Base-by-base conservation (phyloP, 2,797 vertebrate genomes). In the Sebastes baramenuke region DNA sequence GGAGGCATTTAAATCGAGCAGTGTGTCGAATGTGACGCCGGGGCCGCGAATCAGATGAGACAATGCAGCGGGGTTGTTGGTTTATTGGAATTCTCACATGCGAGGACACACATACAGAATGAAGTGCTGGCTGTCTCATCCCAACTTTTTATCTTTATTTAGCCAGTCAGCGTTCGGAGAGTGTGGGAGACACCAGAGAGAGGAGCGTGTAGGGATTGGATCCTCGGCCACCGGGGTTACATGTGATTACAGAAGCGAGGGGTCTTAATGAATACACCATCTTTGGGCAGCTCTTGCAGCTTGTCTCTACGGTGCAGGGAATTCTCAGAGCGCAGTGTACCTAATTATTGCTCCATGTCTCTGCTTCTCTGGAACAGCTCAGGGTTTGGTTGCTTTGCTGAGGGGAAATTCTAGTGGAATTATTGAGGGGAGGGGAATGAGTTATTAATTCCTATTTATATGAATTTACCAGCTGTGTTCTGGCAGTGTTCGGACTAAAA, bases 241-340 rank as follows among this genome's bases (percentile, higher is more conserved):
- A 72, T 83, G 76, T 81, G 84, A 90, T 88, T 89, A 83, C 80
- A 86, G 68, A 76, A 71, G 83, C 66, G 42, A 62, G 65, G 75
- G 75, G 66, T 84, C 70, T 77, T 91, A 89, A 92, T 90, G 90
- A 92, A 89, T 75, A 85, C 88, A 77, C 77, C 75, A 56, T 83
- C 88, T 86, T 67, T 64, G 85, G 84, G 79, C 88, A 52, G 58
- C 72, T 11, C 75, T 73, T 72, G 16, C 65, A 4, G 79, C 38
- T 72, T 65, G 80, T 89, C 81, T 89, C 84, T 60, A 4, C 5
- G n/a, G 87, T 56, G 75, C 77, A 60, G 83, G 32, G 68, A 79
- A 81, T 71, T 80, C 77, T 89, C 86, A 32, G 77, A 75, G 77
- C 49, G 36, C 85, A 61, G 68, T 68, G 77, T 79, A 81, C 60